phyloP scores from a whole-genome alignment of 2,888 invertebrate genomes.

The Perizoma affinitatum region DNA sequence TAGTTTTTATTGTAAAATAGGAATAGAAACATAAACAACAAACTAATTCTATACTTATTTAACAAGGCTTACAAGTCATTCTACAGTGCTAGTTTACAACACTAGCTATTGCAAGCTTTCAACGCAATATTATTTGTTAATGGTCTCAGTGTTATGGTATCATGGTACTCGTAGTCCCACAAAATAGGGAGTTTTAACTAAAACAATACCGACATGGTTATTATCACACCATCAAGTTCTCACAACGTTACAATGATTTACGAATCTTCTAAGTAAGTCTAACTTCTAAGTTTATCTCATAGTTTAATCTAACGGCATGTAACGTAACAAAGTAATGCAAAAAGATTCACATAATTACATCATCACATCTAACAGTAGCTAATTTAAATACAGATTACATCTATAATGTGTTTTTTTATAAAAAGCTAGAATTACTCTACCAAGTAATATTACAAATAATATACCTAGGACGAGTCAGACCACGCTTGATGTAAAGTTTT shows the following conservation, averaged over 20 bases:
- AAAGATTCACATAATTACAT: constrained; percentile 33
- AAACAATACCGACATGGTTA: no score
- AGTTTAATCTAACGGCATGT: constrained; percentile 15
- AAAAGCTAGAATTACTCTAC: no score
- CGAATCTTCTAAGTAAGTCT: no score
- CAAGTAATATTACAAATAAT: neutral
- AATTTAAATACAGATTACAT: constrained; percentile 28
- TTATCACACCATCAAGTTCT: constrained; percentile 4
- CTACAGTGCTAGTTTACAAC: no score
- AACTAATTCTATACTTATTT: neutral
- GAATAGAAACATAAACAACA: no score
- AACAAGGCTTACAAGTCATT: no score
- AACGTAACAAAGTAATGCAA: constrained; percentile 33
- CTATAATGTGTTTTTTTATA: neutral
- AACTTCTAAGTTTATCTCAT: constrained; percentile 13
- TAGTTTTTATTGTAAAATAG: constrained; percentile 3
- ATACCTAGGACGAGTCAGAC: neutral
- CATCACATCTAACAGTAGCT: constrained; percentile 28
- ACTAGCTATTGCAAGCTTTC: no score
- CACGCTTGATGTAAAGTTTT: neutral
- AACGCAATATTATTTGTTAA: no score
- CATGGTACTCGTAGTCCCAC: no score
- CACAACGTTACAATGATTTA: constrained; percentile 22
- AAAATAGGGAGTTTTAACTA: no score
- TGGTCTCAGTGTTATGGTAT: no score